Evolutionary conservation across 2,113 vertebrate species (phyloP), one percentile per base, ranked within the genome.

Genomic region (Falco punctatus): DNA sequence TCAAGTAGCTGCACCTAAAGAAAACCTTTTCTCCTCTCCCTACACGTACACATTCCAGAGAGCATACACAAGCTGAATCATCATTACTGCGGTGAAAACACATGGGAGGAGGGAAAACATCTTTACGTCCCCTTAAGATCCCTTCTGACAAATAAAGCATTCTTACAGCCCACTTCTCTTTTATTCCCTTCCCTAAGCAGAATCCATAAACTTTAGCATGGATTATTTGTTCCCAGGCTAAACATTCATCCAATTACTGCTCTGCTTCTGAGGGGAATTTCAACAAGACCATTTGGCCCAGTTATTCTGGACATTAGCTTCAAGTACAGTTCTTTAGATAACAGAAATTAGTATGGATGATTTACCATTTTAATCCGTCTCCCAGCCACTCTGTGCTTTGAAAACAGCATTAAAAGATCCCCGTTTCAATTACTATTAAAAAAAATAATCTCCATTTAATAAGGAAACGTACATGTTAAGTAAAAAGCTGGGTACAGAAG

Each of bases 271-370:
- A n/a, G 20, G 62, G 64, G 61, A 95, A 80, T 96, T 95, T 73
- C 87, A 88, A 86, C 74, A 86, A 71, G 33, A 86, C 71, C 7
- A 33, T 73, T 96, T 95, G 92, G 74, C 79, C 62, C 84, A 81
- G 88, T 90, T 93, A 67, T 71, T 92, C 55, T 59, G 55, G 52
- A 88, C 8, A 1, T 72, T 42, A 55, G 67, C 74, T 90, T 52
- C 38, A 91, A 87, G 52, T 69, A 52, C 38, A 90, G 61, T 57
- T 91, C 81, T 64, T 81, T 33, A 84, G 48, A 38, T 61, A 87
- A 78, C 57, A 87, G 88, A 95, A 94, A 96, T 91, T 88, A 96
- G 57, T 88, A 94, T 80, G 87, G 90, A 82, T 72, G 81, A 79
- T 78, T 94, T 86, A 67, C 64, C n/a, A 81, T 84, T 86, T 97